Conservation (phyloP, 2,797 vertebrate species). For the Cuniculus paca region DNA sequence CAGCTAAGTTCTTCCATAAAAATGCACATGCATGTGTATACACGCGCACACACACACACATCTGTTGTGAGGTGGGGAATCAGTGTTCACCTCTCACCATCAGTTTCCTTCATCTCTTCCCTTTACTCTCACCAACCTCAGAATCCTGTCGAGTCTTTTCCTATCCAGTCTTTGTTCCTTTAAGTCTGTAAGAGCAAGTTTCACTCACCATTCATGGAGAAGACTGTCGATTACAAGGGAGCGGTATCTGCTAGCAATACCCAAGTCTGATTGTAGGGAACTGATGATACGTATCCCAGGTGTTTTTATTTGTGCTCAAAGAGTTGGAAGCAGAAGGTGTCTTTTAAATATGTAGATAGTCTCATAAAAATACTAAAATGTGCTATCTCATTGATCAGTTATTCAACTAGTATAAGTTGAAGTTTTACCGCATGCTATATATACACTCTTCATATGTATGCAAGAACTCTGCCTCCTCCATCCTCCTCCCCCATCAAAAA, state of each 20-base stretch:
- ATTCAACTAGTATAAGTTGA: not conserved
- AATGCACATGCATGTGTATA: not conserved
- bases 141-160: not conserved
- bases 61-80: too few relatives aligned
- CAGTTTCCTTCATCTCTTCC: not conserved
- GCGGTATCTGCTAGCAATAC: not conserved
- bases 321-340: not conserved
- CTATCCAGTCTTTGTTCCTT: not conserved
- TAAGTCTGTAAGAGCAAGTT: not conserved
- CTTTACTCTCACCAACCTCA: not conserved
- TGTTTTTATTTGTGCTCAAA: not conserved
- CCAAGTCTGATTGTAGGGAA: not conserved
- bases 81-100: not conserved
- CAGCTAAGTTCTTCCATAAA: not conserved
- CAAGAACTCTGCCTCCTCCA: not conserved
- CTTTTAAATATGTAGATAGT: not conserved
- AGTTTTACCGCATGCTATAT: not conserved
- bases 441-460: not conserved
- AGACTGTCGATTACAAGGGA: not conserved
- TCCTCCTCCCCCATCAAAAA: not conserved
- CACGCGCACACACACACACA: not conserved
- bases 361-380: not conserved
- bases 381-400: not conserved
- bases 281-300: not conserved
- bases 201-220: not conserved